These are phyloP conservation scores for Drosophila antonietae DNA, from an alignment of 2,888 invertebrate species.

Conservation along the genomic window DNA sequence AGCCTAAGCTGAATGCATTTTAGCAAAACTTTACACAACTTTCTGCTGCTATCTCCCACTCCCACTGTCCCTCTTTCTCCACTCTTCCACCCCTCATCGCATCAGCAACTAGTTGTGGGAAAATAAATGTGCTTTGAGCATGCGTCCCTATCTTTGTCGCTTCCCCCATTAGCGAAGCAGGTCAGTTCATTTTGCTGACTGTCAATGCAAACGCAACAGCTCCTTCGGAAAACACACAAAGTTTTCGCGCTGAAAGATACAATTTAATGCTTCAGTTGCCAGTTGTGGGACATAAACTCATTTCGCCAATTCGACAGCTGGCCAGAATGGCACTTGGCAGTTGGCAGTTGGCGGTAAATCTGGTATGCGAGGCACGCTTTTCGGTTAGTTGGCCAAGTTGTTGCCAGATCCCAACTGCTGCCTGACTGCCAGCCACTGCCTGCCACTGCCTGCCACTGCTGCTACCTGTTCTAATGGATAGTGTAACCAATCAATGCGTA, in stretches of 20 bases:
- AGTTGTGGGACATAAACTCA: slow-evolving; percentile 55
- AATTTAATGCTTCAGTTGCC: slow-evolving; percentile 77
- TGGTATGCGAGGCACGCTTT: slow-evolving; percentile 66
- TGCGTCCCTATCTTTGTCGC: background rate
- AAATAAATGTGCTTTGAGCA: slow-evolving; percentile 38
- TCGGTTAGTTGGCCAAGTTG: slow-evolving; percentile 46
- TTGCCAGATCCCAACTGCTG: slow-evolving; percentile 33
- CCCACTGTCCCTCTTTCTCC: background rate
- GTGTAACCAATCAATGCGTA: slow-evolving; percentile 72
- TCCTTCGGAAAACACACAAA: slow-evolving; percentile 24
- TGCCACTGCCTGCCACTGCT: slow-evolving; percentile 24
- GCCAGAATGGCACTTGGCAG: slow-evolving; percentile 4
- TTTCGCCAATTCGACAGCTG: slow-evolving; percentile 40
- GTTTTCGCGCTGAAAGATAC: slow-evolving; percentile 62
- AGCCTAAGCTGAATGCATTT: slow-evolving; percentile 5
- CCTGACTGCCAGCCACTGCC: slow-evolving; percentile 28
- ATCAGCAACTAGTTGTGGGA: slow-evolving; percentile 32
- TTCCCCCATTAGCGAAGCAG: background rate
- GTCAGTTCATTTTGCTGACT: slow-evolving; percentile 44
- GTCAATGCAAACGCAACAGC: slow-evolving; percentile 46
- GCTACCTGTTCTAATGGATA: slow-evolving; percentile 50
- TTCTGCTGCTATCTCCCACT: background rate
- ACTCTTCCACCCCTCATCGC: background rate
- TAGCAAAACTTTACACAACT: slow-evolving; percentile 8
- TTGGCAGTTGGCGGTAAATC: slow-evolving; percentile 36